Evolutionary conservation across 2,888 invertebrate species (phyloP).

Genomic region (Ormia ochracea): DNA sequence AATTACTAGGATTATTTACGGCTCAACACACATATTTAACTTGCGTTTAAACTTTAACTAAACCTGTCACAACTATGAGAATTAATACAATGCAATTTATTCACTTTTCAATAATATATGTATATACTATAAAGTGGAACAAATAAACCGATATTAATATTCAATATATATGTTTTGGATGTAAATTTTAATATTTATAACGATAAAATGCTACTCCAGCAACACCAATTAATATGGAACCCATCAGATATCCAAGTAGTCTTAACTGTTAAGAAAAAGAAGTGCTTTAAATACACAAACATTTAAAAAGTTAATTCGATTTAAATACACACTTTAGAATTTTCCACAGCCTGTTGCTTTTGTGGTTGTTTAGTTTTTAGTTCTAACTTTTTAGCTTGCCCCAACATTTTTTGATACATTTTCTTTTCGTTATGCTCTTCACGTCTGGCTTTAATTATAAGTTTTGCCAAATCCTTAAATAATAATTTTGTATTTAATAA

Average conservation of each 20-base stretch:
- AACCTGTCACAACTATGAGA: neutral
- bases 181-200: slow-evolving; percentile 79
- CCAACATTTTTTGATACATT: slow-evolving; percentile 84
- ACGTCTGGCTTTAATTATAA: slow-evolving; percentile 79
- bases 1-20: neutral
- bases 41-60: neutral
- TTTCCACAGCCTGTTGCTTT: slow-evolving; percentile 71
- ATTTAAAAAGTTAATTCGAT: neutral
- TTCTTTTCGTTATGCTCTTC: slow-evolving; percentile 81
- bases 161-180: neutral
- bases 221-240: slow-evolving; percentile 84
- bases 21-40: neutral
- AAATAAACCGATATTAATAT: neutral
- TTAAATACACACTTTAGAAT: slow-evolving; percentile 71
- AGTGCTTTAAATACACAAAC: neutral
- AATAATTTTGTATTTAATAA: neutral
- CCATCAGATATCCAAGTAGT: slow-evolving; percentile 78
- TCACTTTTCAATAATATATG: slow-evolving; percentile 25
- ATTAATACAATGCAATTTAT: neutral
- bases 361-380: slow-evolving; percentile 72
- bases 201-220: slow-evolving; percentile 86
- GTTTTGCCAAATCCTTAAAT: slow-evolving; percentile 78
- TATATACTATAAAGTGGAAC: neutral
- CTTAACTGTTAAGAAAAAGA: slow-evolving; percentile 70
- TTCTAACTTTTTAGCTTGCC: slow-evolving; percentile 77